A percentile compares a stretch with the other conserved stretches of the same genome.
These are phyloP conservation scores for Misgurnus mizolepis DNA, from an alignment of 2,113 vertebrate genomes.

Conservation along the genomic window DNA sequence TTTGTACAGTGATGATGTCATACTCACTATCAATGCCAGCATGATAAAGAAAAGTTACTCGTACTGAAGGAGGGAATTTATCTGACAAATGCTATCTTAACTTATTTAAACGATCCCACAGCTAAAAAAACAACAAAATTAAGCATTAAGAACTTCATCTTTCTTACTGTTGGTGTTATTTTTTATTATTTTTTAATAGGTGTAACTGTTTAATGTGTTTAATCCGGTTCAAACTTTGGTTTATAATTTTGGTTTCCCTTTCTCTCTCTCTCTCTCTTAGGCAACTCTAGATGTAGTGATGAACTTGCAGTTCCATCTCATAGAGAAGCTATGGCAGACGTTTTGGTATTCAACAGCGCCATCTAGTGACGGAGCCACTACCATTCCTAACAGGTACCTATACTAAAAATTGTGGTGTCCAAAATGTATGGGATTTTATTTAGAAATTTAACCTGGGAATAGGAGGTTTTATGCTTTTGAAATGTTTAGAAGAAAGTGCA, in stretches of 20 bases:
- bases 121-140: background rate
- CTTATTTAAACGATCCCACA: background rate
- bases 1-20: background rate
- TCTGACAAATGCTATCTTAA: background rate
- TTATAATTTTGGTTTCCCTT: constrained; percentile 10
- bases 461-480: background rate
- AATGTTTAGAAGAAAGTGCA: too few species aligned
- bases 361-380: constrained; percentile 76
- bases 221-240: background rate
- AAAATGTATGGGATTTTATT: too few species aligned
- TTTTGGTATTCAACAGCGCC: constrained; percentile 92
- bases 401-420: too few species aligned
- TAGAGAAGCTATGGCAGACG: constrained; percentile 96
- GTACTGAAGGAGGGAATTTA: background rate
- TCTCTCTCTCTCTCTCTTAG: constrained; percentile 64
- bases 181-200: too few species aligned
- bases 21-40: background rate
- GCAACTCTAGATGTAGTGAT: constrained; percentile 95
- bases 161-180: background rate
- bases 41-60: background rate
- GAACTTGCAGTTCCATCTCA: constrained; percentile 95
- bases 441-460: too few species aligned
- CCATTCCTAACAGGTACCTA: constrained; percentile 76
- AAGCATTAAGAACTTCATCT: background rate
- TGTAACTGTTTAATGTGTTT: background rate